Percentiles rank a stretch among this genome's conserved stretches.
Conservation (phyloP, 2,113 vertebrate species). For the Nyctereutes procyonoides region DNA sequence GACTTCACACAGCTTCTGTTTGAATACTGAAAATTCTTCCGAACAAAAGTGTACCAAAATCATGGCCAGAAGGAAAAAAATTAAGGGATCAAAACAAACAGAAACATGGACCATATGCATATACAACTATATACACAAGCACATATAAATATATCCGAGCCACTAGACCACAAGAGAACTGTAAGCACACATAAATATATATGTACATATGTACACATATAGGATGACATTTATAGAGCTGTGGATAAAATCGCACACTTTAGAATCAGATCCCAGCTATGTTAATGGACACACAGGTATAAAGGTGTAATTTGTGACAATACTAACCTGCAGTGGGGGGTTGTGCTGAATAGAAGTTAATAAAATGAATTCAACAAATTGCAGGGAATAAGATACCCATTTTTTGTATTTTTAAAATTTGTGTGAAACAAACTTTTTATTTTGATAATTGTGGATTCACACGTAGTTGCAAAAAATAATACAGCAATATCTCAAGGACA, state of each 20-base stretch:
- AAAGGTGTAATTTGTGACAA: neutral
- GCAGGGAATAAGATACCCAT: neutral
- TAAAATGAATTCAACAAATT: neutral
- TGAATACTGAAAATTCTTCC: neutral
- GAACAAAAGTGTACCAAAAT: neutral
- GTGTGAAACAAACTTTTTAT: neutral
- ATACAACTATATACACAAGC: neutral
- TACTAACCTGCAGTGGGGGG: neutral
- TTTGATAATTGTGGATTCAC: neutral
- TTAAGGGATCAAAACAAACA: neutral
- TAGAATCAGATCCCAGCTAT: neutral
- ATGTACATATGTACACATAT: neutral
- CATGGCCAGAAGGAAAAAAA: neutral
- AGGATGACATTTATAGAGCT: neutral
- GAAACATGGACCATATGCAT: neutral
- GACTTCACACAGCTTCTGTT: neutral
- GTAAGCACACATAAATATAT: neutral
- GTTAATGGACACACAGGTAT: neutral
- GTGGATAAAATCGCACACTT: neutral
- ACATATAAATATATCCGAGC: neutral
- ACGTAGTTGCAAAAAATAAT: neutral
- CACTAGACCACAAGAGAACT: neutral
- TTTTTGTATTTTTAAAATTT: neutral
- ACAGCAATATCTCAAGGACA: neutral
- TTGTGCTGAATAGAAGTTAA: neutral